Evolutionary conservation across 2,797 vertebrate species (phyloP), one percentile per base, ranked within the genome.

Genomic region (Coreius guichenoti): DNA sequence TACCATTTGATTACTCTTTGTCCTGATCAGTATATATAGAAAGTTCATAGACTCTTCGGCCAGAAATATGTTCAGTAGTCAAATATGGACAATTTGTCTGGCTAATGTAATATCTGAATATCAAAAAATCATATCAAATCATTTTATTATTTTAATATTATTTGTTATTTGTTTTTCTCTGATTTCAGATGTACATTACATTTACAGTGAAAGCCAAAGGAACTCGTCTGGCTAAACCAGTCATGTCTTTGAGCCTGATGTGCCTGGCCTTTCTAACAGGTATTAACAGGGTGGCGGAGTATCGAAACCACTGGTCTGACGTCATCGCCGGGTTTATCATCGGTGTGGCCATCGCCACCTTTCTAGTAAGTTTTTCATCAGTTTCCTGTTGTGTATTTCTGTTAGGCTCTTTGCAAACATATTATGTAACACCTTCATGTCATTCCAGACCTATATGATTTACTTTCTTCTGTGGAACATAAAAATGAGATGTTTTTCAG

Each of bases 291-390:
- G 98, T 99, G 92, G 97, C 98, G n/a, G 98, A 99, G 89, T 99
- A 99, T 93, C 97, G 98, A 81, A 99, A 99, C 95, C 98, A 99
- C 90, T 99, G 98, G 98, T 96, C 98, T 0, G 98, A 99, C 80
- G 97, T 99, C 94, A 98, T 99, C 88, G 97, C 98, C 8, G 98
- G 98, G 85, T 99, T 98, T 90, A 91, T 98, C 93, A 98, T 99
- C 0, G 98, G 98, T 70, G 94, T 96, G 67, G 96, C 98, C 88
- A 98, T 99, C 90, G 97, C 98, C 89, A 96, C 97, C 0, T 99
- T 99, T 93, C 95, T 99, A 96, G 98, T 99, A 94, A 96, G 97
- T 73, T 75, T 33, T 19, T 5, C 56, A 70, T 45, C 36, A 65
- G 14, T 14, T 74, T 74, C 1, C 1, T 36, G 7, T 49, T 65